Evolutionary conservation across 2,797 vertebrate species (phyloP).

Genomic region (Tachyglossus aculeatus): DNA sequence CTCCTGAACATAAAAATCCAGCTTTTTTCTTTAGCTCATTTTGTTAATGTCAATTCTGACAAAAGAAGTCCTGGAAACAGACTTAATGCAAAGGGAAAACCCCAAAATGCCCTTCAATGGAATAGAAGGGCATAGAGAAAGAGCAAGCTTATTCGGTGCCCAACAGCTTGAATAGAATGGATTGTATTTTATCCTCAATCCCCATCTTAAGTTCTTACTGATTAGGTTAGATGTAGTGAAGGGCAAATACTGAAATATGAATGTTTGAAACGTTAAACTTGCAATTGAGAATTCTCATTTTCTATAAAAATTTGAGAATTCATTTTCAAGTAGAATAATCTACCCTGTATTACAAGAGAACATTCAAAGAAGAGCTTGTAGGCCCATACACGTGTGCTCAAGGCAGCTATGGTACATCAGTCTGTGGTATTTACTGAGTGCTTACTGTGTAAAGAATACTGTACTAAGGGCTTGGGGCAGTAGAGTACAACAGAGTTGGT

Average conservation of each 20-base stretch:
- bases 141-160: background rate
- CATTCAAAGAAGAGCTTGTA: conserved; percentile 41
- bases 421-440: conserved; percentile 51
- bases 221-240: conserved; percentile 38
- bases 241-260: conserved; percentile 27
- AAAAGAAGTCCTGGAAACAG: background rate
- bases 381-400: conserved; percentile 44
- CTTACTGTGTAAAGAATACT: too few relatives aligned
- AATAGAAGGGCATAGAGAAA: background rate
- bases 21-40: too few relatives aligned
- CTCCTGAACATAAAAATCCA: too few relatives aligned
- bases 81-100: conserved; percentile 3
- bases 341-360: conserved; percentile 48
- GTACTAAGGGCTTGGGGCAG: too few relatives aligned
- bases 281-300: too few relatives aligned
- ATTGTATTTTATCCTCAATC: conserved; percentile 3
- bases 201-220: conserved; percentile 32
- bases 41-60: conserved; percentile 21
- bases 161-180: background rate
- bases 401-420: conserved; percentile 29
- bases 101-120: background rate
- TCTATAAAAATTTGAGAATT: too few relatives aligned
- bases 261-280: conserved; percentile 32
- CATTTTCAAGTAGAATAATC: conserved; percentile 40
- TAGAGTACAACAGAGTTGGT: too few relatives aligned